Evolutionary conservation across 2,888 invertebrate genomes (phyloP).

Genomic region (Gasteruption jaculator): DNA sequence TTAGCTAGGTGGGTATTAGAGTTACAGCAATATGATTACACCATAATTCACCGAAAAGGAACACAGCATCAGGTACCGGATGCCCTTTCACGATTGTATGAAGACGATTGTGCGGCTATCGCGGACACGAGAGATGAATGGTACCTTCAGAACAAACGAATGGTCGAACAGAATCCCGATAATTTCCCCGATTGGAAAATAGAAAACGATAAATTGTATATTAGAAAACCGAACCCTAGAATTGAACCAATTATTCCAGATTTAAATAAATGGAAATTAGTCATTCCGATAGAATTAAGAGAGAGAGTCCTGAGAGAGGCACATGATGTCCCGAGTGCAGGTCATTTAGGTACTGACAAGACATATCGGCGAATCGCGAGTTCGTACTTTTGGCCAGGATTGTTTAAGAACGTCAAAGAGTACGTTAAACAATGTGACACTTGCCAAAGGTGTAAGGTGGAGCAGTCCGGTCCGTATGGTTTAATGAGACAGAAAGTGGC

Average conservation of each 20-base stretch:
- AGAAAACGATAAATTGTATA: slow-evolving; percentile 1
- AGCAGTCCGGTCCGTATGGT: slow-evolving; percentile 1
- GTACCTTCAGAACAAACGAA: slow-evolving; percentile 4
- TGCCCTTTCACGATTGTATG: slow-evolving; percentile 12
- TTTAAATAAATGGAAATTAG: slow-evolving; percentile 6
- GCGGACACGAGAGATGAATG: too few relatives aligned
- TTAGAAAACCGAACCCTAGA: neutral
- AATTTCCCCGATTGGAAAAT: slow-evolving; percentile 9
- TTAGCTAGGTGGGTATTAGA: slow-evolving; percentile 24
- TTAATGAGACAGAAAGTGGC: slow-evolving; percentile 3
- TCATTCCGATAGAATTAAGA: neutral
- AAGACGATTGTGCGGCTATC: neutral
- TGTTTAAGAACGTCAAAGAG: neutral
- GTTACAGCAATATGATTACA: slow-evolving; percentile 17
- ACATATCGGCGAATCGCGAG: neutral
- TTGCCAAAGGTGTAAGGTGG: slow-evolving; percentile 4
- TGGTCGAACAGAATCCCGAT: slow-evolving; percentile 5
- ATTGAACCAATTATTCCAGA: neutral
- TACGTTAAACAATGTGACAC: neutral
- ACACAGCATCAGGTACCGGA: slow-evolving; percentile 16
- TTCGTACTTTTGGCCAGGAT: too few relatives aligned
- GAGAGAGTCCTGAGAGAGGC: neutral
- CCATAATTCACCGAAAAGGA: slow-evolving; percentile 13
- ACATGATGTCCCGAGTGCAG: slow-evolving; percentile 1
- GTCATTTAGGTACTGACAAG: neutral